Base-by-base conservation (phyloP, 2,113 vertebrate species). In the Notarius lentiginosus region DNA sequence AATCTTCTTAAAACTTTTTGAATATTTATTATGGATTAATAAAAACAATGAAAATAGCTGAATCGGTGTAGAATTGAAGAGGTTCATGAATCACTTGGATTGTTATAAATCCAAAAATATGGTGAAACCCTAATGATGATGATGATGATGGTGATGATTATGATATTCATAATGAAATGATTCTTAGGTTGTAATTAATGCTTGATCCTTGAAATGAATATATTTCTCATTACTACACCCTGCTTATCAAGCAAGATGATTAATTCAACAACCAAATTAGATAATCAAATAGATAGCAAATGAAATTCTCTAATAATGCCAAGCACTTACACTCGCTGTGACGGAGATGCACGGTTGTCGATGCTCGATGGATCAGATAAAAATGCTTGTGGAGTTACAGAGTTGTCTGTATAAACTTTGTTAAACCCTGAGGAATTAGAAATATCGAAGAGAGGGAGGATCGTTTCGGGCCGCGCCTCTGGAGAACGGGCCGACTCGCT, bases 321-420 rank as follows among this genome's bases (percentile, higher is more conserved):
- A 34, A 58, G 20, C n/a, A 82, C 85, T 82, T 72, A 73, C 79
- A 47, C 1, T 4, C 1, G 9, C 7, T 7, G 24, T 34, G 60
- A 51, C 72, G 18, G 3, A 5, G 63, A 60, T 12, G 18, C 79
- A 41, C 61, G 5, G 41, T n/a, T 34, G 65, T 27, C n/a, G 84
- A 61, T 24, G 63, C 14, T 73, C 34, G 34, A 53, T 17, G 55
- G 53, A 20, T 51, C 58, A 6, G 20, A 22, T 22, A 18, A 12
- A n/a, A 79, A n/a, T 53, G 47, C 76, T 22, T 47, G n/a, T 20
- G 27, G 6, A 61, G 75, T 47, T 84, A 34, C 10, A n/a, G 66
- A 49, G 9, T 56, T n/a, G 34, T 49, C 83, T 93, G 92, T 94
- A 93, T 93, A 91, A 85, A 85, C 90, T 90, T 56, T 84, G 5